Conservation (phyloP, 2,113 vertebrate genomes). For the Actenoides hombroni region DNA sequence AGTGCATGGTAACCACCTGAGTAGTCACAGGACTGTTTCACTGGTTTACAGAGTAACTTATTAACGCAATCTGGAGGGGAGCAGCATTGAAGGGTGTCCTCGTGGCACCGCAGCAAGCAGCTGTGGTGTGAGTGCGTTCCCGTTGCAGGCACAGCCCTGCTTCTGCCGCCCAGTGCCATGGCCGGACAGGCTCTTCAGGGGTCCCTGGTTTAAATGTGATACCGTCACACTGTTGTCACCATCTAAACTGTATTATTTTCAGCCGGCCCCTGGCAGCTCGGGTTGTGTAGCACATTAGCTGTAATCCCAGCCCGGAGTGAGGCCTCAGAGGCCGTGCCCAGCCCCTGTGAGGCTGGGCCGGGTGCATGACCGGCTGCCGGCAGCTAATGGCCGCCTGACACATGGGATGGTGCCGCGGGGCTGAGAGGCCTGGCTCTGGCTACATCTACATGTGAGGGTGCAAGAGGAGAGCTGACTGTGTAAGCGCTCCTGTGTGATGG, state of each 20-base stretch:
- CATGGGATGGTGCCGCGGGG: not conserved
- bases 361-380: not conserved
- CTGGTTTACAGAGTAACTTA: not conserved
- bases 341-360: not conserved
- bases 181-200: not conserved
- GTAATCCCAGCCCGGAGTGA: not conserved
- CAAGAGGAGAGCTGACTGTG: too few relatives aligned
- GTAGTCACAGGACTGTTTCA: not conserved
- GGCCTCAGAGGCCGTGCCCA: too few relatives aligned
- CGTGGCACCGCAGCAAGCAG: too few relatives aligned
- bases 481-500: fast-evolving
- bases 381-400: not conserved
- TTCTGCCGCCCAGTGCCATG: not conserved
- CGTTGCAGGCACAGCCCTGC: fast-evolving
- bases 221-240: too few relatives aligned
- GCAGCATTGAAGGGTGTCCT: too few relatives aligned
- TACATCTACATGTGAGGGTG: fast-evolving
- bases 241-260: too few relatives aligned
- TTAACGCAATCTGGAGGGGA: not conserved
- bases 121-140: not conserved
- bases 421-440: not conserved
- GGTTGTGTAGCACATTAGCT: too few relatives aligned
- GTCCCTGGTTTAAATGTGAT: fast-evolving
- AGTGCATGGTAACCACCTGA: fast-evolving
- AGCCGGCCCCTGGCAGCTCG: too few relatives aligned